A percentile compares a stretch with the other conserved stretches of the same genome.
These are phyloP conservation scores for Leucania comma DNA, from an alignment of 2,888 invertebrate genomes.

Conservation along the genomic window DNA sequence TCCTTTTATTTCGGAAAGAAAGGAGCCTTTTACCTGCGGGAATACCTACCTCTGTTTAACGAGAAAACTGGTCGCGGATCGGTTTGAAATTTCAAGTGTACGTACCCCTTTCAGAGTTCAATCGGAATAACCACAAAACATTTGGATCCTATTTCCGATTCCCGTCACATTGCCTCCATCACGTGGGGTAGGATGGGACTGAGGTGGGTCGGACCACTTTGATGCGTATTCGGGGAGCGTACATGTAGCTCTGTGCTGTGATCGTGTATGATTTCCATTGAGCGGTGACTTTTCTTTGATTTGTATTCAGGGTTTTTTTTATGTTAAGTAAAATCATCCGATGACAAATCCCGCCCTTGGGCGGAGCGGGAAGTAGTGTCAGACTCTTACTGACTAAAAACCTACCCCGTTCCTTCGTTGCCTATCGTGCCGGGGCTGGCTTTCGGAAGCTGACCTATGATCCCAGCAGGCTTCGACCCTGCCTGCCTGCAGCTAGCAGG, in stretches of 20 bases:
- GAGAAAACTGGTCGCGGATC: constrained; percentile 77
- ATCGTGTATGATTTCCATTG: constrained; percentile 62
- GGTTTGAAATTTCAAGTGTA: constrained; percentile 83
- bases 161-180: constrained; percentile 85
- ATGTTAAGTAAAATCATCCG: too few species aligned
- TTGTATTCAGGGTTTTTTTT: constrained; percentile 1
- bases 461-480: too few species aligned
- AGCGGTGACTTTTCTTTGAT: constrained; percentile 23
- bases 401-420: too few species aligned
- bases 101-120: constrained; percentile 84
- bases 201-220: constrained; percentile 75
- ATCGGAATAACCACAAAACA: constrained; percentile 88
- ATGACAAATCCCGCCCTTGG: too few species aligned
- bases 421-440: too few species aligned
- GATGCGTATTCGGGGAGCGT: constrained; percentile 74
- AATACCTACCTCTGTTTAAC: constrained; percentile 75
- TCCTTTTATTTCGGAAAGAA: constrained; percentile 71
- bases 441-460: too few species aligned
- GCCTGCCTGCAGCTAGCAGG: too few species aligned
- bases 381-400: too few species aligned
- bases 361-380: too few species aligned
- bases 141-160: constrained; percentile 86
- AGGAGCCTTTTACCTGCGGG: constrained; percentile 75
- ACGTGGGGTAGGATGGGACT: constrained; percentile 73
- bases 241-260: constrained; percentile 52